These are phyloP conservation scores for Squalus acanthias DNA, from an alignment of 2,797 vertebrate species.

Conservation along the genomic window DNA sequence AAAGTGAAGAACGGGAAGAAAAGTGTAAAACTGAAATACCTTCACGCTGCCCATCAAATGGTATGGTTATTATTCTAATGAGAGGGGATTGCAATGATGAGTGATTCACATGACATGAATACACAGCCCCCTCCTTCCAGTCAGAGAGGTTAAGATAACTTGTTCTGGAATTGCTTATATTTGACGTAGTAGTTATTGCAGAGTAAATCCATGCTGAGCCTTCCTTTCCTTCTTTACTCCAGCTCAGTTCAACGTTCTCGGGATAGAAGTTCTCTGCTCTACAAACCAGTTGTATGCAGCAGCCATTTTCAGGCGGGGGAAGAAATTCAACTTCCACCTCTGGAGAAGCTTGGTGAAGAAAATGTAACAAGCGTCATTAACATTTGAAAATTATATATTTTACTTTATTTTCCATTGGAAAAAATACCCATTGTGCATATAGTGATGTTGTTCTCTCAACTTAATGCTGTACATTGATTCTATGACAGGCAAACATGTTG, in stretches of 20 bases:
- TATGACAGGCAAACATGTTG: background rate
- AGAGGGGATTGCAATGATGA: background rate
- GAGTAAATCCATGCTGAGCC: background rate
- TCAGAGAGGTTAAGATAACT: background rate
- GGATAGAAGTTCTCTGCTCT: background rate
- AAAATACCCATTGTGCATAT: background rate
- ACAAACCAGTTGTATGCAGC: background rate
- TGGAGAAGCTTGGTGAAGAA: constrained; percentile 5
- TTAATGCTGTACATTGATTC: background rate
- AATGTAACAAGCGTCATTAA: background rate
- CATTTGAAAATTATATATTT: background rate
- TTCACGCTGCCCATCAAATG: background rate
- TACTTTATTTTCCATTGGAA: background rate
- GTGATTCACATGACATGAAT: constrained; percentile 8
- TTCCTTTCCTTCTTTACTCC: background rate
- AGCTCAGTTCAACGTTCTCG: background rate
- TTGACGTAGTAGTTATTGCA: background rate
- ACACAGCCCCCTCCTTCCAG: background rate
- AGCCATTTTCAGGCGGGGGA: background rate
- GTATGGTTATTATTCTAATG: background rate
- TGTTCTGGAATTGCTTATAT: background rate
- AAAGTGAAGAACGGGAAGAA: background rate
- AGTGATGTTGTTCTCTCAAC: background rate
- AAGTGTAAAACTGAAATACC: constrained; percentile 8
- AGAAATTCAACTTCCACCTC: background rate